Evolutionary conservation across 2,888 invertebrate species (phyloP), one percentile per base, ranked within the genome.

Genomic region (Lissonota sp.): DNA sequence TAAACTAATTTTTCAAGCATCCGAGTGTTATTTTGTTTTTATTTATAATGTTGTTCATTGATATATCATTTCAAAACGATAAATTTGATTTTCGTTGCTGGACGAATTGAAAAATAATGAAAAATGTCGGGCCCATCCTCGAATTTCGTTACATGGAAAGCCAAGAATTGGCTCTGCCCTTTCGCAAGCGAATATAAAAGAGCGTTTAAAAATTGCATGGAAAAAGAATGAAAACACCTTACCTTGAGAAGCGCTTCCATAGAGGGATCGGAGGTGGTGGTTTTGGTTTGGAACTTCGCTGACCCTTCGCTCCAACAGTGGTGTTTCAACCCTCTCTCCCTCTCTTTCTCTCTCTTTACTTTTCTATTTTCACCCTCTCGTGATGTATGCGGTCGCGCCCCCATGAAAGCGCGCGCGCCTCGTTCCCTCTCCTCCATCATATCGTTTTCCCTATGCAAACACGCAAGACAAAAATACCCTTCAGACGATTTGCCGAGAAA

Each of bases 401-500:
- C 69, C 66, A 67, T 69, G 62, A 74, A 71, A 71, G 67, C 62
- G 42, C 72, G 57, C 70, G 64, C 66, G 55, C 46, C 69, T 69
- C 51, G 40, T 79, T 7, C 62, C 40, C 60, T 51, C 49, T 73
- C 77, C 26, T 26, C 26, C 26, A 53, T 53, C 26, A 53, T 14
- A 53, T 53, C 49, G n/a, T 64, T 75, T 79, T 72, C 63, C 57
- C 62, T 79, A 79, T 67, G 74, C 81, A 82, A 82, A 79, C 81
- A 82, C 81, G 81, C 81, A 63, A 82, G 57, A 79, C 78, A 55
- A 74, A 82, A 82, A 82, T 78, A 72, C 66, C 74, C 75, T 67
- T 71, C 67, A 49, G 57, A 82, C 81, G 81, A 82, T 82, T 82
- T 75, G 78, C 81, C 78, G 81, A 79, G 81, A 72, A 79, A 82